Evolutionary conservation across 2,797 vertebrate genomes (phyloP), one percentile per base, ranked within the genome.

Genomic region (Coccyzus lansbergi): DNA sequence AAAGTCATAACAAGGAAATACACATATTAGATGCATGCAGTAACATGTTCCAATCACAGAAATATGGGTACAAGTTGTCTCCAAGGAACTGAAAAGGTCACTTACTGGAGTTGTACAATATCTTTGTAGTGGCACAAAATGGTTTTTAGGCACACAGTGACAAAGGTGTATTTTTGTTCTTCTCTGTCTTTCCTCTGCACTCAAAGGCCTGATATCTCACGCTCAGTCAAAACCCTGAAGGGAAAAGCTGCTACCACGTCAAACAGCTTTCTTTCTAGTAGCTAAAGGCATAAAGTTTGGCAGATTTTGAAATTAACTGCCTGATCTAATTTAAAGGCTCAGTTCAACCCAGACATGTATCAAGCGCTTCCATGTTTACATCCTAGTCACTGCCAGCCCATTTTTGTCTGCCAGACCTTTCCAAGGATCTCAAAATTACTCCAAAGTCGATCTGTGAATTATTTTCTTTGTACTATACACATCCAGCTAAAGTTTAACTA

Each of bases 1-100:
- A 82, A 74, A 75, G 77, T 69, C 79, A 55, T 62, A 86, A 60
- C 74, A 88, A 64, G 52, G 70, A 70, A 86, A 80, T 17, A 59
- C 7, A 46, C n/a, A 3, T 28, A 71, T 40, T 62, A 80, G 70
- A 84, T 12, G 14, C 71, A 88, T 24, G 70, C 72, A 46, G 52
- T 48, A 85, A 67, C 2, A 0, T 40, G 36, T 13, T 63, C 68
- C 16, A 4, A 86, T 90, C 78, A 67, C 21, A 90, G 76, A 63
- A 85, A 77, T 15, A 70, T 0, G 5, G 69, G 55, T 52, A 62
- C 55, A 83, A 89, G 82, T 34, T 24, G 80, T 29, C 71, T 67
- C 51, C 49, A 68, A 75, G 82, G 60, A 77, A 68, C 48, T 70
- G 58, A 80, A 70, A n/a, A 82, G 34, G 71, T 42, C 38, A 15